Evolutionary conservation across 2,888 invertebrate species (phyloP), one percentile per base, ranked within the genome.

Genomic region (Pseudanteris insignis): DNA sequence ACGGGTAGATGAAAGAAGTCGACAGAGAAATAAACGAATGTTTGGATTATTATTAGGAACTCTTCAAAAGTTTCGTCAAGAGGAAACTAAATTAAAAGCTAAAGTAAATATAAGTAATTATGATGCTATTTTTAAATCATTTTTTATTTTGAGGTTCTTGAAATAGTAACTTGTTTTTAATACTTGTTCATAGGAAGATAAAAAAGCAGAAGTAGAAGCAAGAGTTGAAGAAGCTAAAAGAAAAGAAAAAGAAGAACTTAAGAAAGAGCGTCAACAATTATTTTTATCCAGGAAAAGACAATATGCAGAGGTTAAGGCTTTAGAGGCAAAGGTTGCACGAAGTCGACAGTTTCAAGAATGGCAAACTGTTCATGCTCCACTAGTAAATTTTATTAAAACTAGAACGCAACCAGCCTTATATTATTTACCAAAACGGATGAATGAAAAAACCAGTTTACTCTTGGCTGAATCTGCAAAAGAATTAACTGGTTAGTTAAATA

Each of bases 41-140:
- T 97, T 99, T 83, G 96, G 97, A 5, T 90, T 96, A 11, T 83
- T 99, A 30, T 81, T 98, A 44, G 97, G 98, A 2, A 98, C 98
- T 8, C 81, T 99, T 68, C 94, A 96, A 76, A 94, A 93, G 79
- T 98, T 98, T 79, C 91, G 94, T 72, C 92, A 93, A 75, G 96
- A 97, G 76, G 95, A 96, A 81, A 92, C 92, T 50, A 89, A 89
- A 47, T 82, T 93, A 65, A 93, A 94, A 80, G 89, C 90, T 70
- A 93, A 91, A 83, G 88, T 88, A 78, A 71, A 4, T 18, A 18
- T 3, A 18, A 18, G 18, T 66, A 13, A 30, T 14, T 11, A 18
- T 5, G 30, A 41, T 26, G n/a, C 2, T n/a, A 26, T 5, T 26
- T 7, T 26, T 6, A 26, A 26, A 25, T 25, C n/a, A 33, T 21